Percentiles rank a stretch among this genome's conserved stretches.
Conservation (phyloP, 2,113 vertebrate species). For the Nannospalax galili region DNA sequence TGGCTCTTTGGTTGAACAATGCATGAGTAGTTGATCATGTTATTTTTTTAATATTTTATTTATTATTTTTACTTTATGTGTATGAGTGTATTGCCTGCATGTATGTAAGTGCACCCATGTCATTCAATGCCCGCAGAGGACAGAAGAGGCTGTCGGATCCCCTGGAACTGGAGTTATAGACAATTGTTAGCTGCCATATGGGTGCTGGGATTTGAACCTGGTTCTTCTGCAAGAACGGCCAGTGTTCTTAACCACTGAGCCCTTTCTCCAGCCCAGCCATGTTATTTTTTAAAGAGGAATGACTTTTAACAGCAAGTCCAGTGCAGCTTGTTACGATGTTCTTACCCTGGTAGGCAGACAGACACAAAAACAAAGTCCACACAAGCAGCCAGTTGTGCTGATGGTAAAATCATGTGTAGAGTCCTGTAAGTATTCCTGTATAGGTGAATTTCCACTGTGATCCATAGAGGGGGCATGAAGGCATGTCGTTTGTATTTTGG, state of each 20-base stretch:
- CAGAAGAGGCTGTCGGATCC: too few species aligned
- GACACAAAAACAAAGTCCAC: background rate
- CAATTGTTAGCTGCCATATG: too few species aligned
- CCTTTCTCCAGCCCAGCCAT: too few species aligned
- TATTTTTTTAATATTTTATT: too few species aligned
- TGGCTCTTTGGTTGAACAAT: background rate
- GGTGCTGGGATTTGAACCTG: too few species aligned
- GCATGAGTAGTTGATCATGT: background rate
- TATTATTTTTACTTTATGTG: too few species aligned
- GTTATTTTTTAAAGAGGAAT: background rate
- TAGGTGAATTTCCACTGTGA: background rate
- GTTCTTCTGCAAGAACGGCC: too few species aligned
- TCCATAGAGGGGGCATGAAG: background rate
- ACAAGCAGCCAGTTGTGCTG: background rate
- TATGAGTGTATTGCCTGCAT: too few species aligned
- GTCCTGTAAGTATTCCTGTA: background rate
- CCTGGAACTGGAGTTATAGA: too few species aligned
- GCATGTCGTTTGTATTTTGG: background rate
- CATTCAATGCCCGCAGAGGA: too few species aligned
- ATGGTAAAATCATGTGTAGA: background rate
- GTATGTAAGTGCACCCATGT: too few species aligned
- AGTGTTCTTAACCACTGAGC: too few species aligned
- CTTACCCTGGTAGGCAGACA: background rate
- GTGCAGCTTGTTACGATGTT: background rate
- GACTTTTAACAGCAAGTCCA: constrained; percentile 10